phyloP scores from a whole-genome alignment of 2,888 invertebrate species.

The Meteorus colon region DNA sequence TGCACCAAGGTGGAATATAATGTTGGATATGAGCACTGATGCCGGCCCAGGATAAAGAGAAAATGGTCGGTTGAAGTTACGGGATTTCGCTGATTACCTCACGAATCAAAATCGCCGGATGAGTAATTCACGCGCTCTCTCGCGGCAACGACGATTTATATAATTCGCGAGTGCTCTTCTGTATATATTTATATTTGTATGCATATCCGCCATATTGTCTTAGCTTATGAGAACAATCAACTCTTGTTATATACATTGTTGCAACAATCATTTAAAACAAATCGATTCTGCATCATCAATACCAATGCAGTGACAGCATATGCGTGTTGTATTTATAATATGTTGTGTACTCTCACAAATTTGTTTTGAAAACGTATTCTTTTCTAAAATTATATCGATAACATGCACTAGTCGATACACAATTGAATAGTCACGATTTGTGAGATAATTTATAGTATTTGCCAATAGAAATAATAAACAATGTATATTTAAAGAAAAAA shows the following conservation, averaged over 20 bases:
- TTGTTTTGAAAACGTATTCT: background rate
- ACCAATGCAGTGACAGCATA: too few relatives aligned
- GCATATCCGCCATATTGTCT: too few relatives aligned
- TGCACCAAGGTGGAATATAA: constrained; percentile 54
- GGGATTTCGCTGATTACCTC: constrained; percentile 66
- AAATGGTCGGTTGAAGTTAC: constrained; percentile 55
- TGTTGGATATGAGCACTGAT: constrained; percentile 52
- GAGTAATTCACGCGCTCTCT: constrained; percentile 25
- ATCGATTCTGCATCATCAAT: background rate
- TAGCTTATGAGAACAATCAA: too few relatives aligned
- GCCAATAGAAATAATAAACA: background rate
- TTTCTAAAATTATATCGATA: background rate
- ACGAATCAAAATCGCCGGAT: constrained; percentile 53
- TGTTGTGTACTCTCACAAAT: too few relatives aligned
- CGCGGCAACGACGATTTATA: background rate
- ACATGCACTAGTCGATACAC: too few relatives aligned
- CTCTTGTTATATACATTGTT: background rate
- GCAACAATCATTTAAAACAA: background rate
- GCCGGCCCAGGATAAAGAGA: constrained; percentile 39
- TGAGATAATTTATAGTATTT: background rate
- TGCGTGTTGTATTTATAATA: too few relatives aligned
- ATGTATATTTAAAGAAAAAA: too few relatives aligned
- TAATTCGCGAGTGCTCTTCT: background rate
- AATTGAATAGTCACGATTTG: constrained; percentile 56
- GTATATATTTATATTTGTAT: constrained; percentile 13